Evolutionary conservation across 2,113 vertebrate genomes (phyloP).

Genomic region (Gallinago paraguaiae): DNA sequence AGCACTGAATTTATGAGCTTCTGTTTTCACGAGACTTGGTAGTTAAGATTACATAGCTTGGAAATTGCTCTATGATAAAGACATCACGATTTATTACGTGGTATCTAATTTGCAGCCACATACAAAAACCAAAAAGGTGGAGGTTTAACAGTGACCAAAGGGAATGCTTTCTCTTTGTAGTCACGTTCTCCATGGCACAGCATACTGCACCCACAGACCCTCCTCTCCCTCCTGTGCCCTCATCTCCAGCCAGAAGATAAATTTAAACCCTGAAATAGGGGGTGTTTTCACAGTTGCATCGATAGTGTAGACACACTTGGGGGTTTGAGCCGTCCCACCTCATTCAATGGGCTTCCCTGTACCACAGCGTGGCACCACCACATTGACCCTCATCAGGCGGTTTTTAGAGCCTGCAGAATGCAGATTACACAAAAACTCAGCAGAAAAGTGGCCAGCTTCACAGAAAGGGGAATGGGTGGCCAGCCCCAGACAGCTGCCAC

Average conservation of each 20-base stretch:
- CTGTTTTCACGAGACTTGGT: background rate
- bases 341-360: background rate
- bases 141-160: background rate
- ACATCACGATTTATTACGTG: background rate
- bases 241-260: background rate
- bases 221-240: background rate
- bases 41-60: background rate
- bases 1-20: background rate
- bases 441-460: background rate
- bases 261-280: background rate
- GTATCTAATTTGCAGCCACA: background rate
- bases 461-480: background rate
- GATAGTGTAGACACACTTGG: background rate
- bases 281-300: background rate
- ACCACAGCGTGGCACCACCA: background rate
- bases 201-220: background rate
- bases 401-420: background rate
- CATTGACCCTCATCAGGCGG: accelerated
- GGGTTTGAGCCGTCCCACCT: background rate
- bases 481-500: background rate
- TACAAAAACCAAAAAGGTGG: background rate
- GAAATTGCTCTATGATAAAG: background rate
- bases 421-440: background rate
- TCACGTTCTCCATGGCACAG: accelerated
- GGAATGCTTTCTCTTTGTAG: background rate